Conservation (phyloP, 1,140 invertebrate genomes). For the Drosophila serrata region DNA sequence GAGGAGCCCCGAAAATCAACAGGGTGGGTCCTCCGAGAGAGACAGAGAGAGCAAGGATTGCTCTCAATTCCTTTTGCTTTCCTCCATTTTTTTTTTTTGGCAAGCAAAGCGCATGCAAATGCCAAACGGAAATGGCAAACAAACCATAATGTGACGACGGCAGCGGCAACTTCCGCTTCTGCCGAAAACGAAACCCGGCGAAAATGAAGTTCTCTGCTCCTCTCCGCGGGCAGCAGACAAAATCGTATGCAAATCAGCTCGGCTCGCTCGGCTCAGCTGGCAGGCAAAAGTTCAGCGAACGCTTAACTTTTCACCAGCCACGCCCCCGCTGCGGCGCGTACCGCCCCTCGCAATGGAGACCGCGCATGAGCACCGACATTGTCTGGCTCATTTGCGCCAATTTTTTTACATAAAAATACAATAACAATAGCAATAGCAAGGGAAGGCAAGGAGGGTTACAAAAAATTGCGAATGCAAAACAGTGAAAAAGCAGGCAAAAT, state of each 20-base stretch:
- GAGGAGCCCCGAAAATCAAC: conserved; percentile 66
- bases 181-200: conserved; percentile 50
- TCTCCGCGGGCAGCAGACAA: conserved; percentile 51
- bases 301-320: conserved; percentile 72
- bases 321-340: conserved; percentile 16
- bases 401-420: conserved; percentile 80
- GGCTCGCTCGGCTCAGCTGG: conserved; percentile 25
- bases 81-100: conserved; percentile 23
- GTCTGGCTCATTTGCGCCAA: conserved; percentile 83
- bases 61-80: conserved; percentile 6
- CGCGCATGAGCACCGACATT: conserved; percentile 82
- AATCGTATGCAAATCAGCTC: conserved; percentile 82
- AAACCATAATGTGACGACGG: conserved; percentile 82
- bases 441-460: conserved; percentile 14
- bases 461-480: conserved; percentile 36
- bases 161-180: conserved; percentile 68
- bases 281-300: conserved; percentile 82
- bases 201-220: conserved; percentile 48
- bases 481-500: conserved; percentile 15
- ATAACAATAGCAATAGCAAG: conserved; percentile 36
- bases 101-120: conserved; percentile 77
- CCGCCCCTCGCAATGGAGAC: conserved; percentile 35
- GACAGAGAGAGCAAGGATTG: conserved; percentile 4
- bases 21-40: conserved; percentile 27
- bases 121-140: conserved; percentile 82